Evolutionary conservation across 2,113 vertebrate species (phyloP).

Genomic region (Colossoma macropomum): DNA sequence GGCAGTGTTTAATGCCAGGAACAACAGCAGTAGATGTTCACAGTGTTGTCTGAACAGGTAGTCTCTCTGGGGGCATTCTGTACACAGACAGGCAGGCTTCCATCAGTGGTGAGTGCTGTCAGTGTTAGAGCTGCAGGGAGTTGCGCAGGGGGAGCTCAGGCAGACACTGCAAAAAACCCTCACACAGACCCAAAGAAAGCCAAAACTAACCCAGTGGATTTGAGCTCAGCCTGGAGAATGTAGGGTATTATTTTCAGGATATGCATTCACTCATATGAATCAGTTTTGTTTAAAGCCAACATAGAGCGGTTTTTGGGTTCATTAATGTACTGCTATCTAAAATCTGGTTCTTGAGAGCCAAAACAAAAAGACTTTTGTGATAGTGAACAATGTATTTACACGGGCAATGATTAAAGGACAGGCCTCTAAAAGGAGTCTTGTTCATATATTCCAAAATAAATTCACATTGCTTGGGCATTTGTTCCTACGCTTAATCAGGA

Average conservation of each 20-base stretch:
- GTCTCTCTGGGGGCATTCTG: background rate
- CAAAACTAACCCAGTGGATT: background rate
- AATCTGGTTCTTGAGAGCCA: background rate
- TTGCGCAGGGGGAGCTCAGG: background rate
- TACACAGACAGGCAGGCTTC: background rate
- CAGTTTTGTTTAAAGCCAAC: background rate
- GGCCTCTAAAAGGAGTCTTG: background rate
- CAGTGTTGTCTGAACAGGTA: background rate
- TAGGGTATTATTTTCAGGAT: slow-evolving; percentile 19
- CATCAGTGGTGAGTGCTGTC: background rate
- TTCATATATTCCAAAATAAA: slow-evolving; percentile 1
- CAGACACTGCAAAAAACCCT: background rate
- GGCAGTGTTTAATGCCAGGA: background rate
- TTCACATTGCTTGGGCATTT: too few relatives aligned
- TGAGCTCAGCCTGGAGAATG: slow-evolving; percentile 17
- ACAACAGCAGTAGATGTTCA: background rate
- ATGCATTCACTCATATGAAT: background rate
- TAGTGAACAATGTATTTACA: background rate
- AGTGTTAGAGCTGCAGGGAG: background rate
- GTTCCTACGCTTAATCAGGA: background rate
- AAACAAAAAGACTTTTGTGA: background rate
- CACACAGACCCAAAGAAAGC: slow-evolving; percentile 8
- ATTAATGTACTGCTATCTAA: background rate
- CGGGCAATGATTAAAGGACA: background rate
- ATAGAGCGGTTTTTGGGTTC: background rate